Conservation (phyloP, 2,797 vertebrate species). For the Spizella passerina region DNA sequence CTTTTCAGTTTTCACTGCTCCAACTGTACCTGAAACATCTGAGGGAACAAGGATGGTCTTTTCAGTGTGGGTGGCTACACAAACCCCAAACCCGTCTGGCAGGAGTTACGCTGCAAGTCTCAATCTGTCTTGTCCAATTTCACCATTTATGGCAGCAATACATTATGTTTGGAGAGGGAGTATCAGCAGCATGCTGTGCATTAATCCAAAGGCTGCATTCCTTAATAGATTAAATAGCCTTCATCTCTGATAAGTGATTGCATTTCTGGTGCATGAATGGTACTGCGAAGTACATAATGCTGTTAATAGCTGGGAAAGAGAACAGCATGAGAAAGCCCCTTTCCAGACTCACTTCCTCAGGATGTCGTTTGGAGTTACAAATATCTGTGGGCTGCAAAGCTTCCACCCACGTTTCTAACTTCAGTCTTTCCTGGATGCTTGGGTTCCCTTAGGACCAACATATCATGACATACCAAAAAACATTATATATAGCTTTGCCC, state of each 20-base stretch:
- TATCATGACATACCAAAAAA: conserved; percentile 13
- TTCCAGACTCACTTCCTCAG: conserved; percentile 58
- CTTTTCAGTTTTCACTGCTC: neutral
- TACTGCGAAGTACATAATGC: neutral
- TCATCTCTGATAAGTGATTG: conserved; percentile 2
- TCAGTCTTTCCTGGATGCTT: conserved; percentile 16
- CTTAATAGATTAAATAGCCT: neutral
- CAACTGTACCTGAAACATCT: neutral
- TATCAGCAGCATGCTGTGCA: conserved; percentile 9
- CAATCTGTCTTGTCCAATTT: conserved; percentile 1
- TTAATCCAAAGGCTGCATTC: conserved; percentile 25
- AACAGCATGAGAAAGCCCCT: conserved; percentile 38
- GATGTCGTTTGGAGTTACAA: conserved; percentile 51
- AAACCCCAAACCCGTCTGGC: neutral
- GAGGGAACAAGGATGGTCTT: neutral
- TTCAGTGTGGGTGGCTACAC: neutral
- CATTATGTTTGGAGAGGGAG: neutral
- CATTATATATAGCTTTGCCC: conserved; percentile 33
- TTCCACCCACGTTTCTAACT: conserved; percentile 50
- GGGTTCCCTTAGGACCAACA: conserved; percentile 23
- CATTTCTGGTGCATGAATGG: conserved; percentile 12
- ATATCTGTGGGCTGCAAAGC: conserved; percentile 37
- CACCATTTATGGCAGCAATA: conserved; percentile 34
- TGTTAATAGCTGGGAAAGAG: conserved; percentile 31
- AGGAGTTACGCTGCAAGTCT: neutral